Base-by-base conservation (phyloP, 92 coral and sea anemone genomes). In the Actinernus sp. region DNA sequence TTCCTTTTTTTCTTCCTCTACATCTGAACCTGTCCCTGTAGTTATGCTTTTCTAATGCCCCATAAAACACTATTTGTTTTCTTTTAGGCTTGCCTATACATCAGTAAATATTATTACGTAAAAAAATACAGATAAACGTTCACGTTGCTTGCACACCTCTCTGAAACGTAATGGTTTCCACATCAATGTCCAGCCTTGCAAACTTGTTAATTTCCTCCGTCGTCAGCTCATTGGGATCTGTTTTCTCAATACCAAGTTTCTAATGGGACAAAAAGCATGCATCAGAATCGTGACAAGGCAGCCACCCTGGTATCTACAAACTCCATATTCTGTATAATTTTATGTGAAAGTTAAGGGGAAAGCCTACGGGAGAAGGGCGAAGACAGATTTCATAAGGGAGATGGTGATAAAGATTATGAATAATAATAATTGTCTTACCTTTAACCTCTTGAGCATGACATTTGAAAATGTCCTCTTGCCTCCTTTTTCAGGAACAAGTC, bases 231-330 rank as follows among this genome's bases (percentile, higher is more conserved):
- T 79, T 76, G 24, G 98, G 98, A 38, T 91, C 86, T 22, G 97
- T 87, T 64, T 94, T 94, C 24, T 91, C 85, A 47, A 94, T 94
- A 8, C 97, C 97, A 63, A 94, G 90, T 81, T 84, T 94, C 98
- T 94, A 52, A 22, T 18, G 45, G n/a, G n/a, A n/a, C n/a, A n/a
- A n/a, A n/a, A n/a, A n/a, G n/a, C n/a, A n/a, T n/a, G n/a, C n/a
- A n/a, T n/a, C n/a, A n/a, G n/a, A n/a, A n/a, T n/a, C n/a, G n/a
- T n/a, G n/a, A n/a, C n/a, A n/a, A n/a, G n/a, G n/a, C n/a, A n/a
- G n/a, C n/a, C n/a, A n/a, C n/a, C n/a, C n/a, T n/a, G n/a, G n/a
- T n/a, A n/a, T n/a, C n/a, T n/a, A n/a, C n/a, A n/a, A n/a, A n/a
- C n/a, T n/a, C n/a, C n/a, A n/a, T n/a, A n/a, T n/a, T n/a, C n/a